Percentiles rank a stretch among this genome's conserved stretches.
These are phyloP conservation scores for Parnassius orleans DNA, from an alignment of 2,888 invertebrate genomes.

Conservation along the genomic window DNA sequence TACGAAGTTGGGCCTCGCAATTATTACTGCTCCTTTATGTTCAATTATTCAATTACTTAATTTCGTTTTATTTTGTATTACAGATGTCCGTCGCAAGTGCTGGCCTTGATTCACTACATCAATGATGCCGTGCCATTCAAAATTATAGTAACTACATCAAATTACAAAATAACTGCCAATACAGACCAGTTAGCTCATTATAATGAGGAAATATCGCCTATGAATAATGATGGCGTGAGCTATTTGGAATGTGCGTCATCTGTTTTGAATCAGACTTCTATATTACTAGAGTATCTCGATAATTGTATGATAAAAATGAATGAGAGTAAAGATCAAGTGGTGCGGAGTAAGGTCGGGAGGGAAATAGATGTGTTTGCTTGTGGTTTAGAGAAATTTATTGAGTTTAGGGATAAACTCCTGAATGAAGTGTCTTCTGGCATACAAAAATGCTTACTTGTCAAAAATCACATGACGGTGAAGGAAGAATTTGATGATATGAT, in stretches of 20 bases:
- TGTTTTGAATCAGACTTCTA: slow-evolving; percentile 45
- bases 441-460: slow-evolving; percentile 28
- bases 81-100: slow-evolving; percentile 59
- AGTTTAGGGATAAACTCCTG: slow-evolving; percentile 49
- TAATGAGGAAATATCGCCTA: slow-evolving; percentile 37
- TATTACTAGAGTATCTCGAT: slow-evolving; percentile 56
- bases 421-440: slow-evolving; percentile 43
- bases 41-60: neutral
- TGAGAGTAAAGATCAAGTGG: slow-evolving; percentile 43
- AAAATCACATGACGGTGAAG: neutral
- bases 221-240: slow-evolving; percentile 29
- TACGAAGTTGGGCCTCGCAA: too few relatives aligned
- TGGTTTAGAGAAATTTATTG: slow-evolving; percentile 42
- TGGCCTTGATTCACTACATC: slow-evolving; percentile 63
- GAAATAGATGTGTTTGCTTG: slow-evolving; percentile 58
- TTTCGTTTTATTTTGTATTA: slow-evolving; percentile 35
- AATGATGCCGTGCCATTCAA: slow-evolving; percentile 57
- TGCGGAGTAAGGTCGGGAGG: slow-evolving; percentile 47
- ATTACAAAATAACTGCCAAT: slow-evolving; percentile 46
- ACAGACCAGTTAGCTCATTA: slow-evolving; percentile 36
- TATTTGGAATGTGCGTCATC: slow-evolving; percentile 45
- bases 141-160: slow-evolving; percentile 50
- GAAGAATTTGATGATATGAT: slow-evolving; percentile 36
- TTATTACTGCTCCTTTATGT: neutral
- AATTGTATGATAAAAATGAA: slow-evolving; percentile 57